A percentile compares a stretch with the other conserved stretches of the same genome.
phyloP scores from a whole-genome alignment of 2,113 vertebrate genomes.

The Tringa solitaria region DNA sequence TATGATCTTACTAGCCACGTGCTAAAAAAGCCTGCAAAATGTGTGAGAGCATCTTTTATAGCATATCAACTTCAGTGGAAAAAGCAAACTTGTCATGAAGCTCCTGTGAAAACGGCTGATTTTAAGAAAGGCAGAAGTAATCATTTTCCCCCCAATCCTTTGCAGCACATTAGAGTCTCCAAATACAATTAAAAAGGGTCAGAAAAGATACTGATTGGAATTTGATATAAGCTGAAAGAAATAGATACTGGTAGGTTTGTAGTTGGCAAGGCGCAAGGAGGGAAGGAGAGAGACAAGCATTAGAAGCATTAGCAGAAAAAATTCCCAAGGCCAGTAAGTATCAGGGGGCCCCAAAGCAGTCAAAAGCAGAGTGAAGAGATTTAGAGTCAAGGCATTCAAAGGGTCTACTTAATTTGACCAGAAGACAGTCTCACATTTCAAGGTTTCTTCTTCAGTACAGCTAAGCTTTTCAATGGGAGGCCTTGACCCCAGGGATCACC shows the following conservation, averaged over 20 bases:
- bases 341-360: constrained; percentile 41
- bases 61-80: background rate
- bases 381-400: constrained; percentile 63
- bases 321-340: constrained; percentile 45
- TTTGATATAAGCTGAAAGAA: background rate
- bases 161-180: background rate
- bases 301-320: constrained; percentile 24
- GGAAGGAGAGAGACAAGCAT: background rate
- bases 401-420: constrained; percentile 49
- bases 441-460: constrained; percentile 60
- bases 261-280: background rate
- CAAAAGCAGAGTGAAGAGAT: constrained; percentile 51
- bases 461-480: constrained; percentile 59
- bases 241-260: background rate
- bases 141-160: background rate
- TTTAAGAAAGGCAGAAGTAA: background rate
- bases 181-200: background rate
- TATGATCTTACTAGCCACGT: background rate
- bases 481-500: constrained; percentile 55
- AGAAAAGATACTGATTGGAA: background rate
- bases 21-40: background rate
- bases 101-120: background rate
- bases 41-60: background rate
- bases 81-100: background rate
- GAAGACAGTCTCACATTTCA: constrained; percentile 64